phyloP scores from a whole-genome alignment of 2,113 vertebrate genomes.

The Tricholaema leucomelas region DNA sequence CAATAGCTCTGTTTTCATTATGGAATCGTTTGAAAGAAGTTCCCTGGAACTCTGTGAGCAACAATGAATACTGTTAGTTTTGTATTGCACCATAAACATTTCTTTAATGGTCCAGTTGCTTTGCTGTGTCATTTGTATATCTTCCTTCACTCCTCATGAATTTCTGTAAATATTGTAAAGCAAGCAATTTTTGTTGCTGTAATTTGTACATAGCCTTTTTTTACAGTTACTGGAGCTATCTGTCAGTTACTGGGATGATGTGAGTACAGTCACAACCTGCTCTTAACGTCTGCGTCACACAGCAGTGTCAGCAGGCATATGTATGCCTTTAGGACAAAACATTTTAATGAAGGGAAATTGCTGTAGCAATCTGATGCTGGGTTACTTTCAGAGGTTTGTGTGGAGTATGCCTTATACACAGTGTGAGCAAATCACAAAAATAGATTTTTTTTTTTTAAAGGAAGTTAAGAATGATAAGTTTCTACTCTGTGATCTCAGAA shows the following conservation, averaged over 20 bases:
- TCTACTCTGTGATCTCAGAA: neutral
- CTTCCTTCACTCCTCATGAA: neutral
- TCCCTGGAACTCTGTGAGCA: neutral
- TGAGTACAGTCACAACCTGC: neutral
- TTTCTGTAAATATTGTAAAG: neutral
- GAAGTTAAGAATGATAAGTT: neutral
- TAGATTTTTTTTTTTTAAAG: neutral
- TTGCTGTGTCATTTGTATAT: neutral
- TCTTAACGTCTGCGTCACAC: neutral
- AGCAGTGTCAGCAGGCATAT: neutral
- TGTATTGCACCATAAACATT: neutral
- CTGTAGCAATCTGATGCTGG: neutral
- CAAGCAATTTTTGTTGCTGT: neutral
- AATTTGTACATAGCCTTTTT: neutral
- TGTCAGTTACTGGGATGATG: accelerated
- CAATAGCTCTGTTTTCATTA: neutral
- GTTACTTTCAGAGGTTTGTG: neutral
- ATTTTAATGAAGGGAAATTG: neutral
- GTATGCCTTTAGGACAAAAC: neutral
- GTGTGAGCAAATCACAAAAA: neutral
- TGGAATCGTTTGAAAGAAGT: neutral
- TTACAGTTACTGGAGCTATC: neutral
- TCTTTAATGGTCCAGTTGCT: neutral
- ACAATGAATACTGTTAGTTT: neutral
- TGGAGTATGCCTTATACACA: neutral